These are phyloP conservation scores for Odontomyia ornata DNA, from an alignment of 2,888 invertebrate species.

Conservation along the genomic window DNA sequence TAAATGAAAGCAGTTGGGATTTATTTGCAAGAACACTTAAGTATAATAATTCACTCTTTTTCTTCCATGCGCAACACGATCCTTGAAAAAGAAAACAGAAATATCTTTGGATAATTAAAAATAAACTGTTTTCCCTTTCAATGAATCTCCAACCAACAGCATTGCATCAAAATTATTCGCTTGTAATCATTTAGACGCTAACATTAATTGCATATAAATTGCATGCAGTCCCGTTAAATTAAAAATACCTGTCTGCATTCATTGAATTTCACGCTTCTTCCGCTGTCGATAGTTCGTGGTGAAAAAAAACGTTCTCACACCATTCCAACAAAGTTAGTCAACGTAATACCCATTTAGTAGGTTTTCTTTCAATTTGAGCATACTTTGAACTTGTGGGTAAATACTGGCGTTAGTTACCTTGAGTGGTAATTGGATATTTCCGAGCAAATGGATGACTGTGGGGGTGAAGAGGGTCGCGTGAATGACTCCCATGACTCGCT, in stretches of 20 bases:
- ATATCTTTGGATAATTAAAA: too few relatives aligned
- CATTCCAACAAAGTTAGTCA: neutral
- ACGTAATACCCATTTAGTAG: neutral
- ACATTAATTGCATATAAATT: neutral
- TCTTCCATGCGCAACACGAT: too few relatives aligned
- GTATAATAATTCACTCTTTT: too few relatives aligned
- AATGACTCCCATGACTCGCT: neutral
- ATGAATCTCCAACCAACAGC: too few relatives aligned
- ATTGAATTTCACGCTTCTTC: neutral
- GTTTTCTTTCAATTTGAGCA: neutral
- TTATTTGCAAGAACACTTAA: too few relatives aligned
- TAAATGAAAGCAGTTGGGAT: too few relatives aligned
- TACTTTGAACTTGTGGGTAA: too few relatives aligned
- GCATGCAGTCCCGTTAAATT: too few relatives aligned
- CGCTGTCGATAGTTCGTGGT: neutral
- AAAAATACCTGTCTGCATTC: neutral
- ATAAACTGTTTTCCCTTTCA: too few relatives aligned
- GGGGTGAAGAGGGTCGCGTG: neutral
- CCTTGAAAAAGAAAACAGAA: too few relatives aligned
- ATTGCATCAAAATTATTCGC: too few relatives aligned
- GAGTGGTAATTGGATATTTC: slow-evolving; percentile 3
- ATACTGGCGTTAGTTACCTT: slow-evolving; percentile 11
- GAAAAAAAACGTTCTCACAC: neutral
- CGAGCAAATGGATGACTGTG: neutral
- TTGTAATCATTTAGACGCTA: neutral